Conservation (phyloP, 2,113 vertebrate species). For the Myrmophylax atrothorax region DNA sequence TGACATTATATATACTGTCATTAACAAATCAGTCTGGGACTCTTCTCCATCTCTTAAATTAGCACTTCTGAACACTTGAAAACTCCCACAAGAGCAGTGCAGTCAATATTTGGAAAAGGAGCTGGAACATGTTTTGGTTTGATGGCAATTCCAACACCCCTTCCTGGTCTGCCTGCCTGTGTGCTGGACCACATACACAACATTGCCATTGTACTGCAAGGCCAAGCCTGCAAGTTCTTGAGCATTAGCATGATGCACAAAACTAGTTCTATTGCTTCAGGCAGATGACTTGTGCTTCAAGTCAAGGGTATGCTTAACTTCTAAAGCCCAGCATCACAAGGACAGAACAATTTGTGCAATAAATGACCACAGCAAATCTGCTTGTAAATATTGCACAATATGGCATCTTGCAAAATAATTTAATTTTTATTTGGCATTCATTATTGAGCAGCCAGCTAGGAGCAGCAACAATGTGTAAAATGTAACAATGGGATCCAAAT, state of each 20-base stretch:
- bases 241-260: background rate
- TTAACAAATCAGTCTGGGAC: background rate
- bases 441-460: conserved; percentile 51
- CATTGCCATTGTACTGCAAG: background rate
- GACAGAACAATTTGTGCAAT: conserved; percentile 22
- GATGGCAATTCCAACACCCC: background rate
- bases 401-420: conserved; percentile 47
- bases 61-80: background rate
- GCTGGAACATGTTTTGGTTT: background rate
- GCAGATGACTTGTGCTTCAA: background rate
- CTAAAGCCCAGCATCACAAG: background rate
- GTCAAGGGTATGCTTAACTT: conserved; percentile 2
- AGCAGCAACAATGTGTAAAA: conserved; percentile 22
- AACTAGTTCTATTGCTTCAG: background rate
- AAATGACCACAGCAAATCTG: conserved; percentile 39
- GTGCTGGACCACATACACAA: too few relatives aligned
- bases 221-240: background rate
- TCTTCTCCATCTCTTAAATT: background rate
- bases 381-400: conserved; percentile 64
- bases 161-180: background rate
- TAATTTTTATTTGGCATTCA: conserved; percentile 50
- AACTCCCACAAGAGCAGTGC: background rate
- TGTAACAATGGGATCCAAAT: background rate
- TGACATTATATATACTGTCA: background rate
- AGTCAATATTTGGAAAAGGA: background rate